Evolutionary conservation across 2,113 vertebrate genomes (phyloP).

Genomic region (Corythaeola cristata): DNA sequence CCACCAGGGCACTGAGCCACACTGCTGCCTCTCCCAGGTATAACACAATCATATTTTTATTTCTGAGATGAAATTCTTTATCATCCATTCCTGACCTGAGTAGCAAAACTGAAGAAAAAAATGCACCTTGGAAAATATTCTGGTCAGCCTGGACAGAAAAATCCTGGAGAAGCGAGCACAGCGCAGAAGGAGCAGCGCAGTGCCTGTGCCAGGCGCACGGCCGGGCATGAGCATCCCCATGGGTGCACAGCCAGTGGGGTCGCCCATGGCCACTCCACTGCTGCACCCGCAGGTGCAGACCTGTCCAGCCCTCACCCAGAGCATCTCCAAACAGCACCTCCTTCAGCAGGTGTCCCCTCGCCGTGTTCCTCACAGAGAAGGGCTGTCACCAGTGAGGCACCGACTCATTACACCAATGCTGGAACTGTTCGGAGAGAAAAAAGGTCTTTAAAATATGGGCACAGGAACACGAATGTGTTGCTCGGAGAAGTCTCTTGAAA

Average conservation of each 20-base stretch:
- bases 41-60: too few relatives aligned
- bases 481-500: not conserved
- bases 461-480: fast-evolving
- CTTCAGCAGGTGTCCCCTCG: fast-evolving
- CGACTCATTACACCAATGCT: fast-evolving
- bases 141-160: not conserved
- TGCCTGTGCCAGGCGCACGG: not conserved
- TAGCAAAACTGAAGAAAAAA: too few relatives aligned
- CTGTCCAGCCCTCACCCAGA: fast-evolving
- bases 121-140: not conserved
- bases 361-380: fast-evolving
- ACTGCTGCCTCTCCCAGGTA: too few relatives aligned
- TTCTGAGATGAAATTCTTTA: too few relatives aligned
- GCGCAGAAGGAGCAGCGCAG: fast-evolving
- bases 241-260: not conserved
- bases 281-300: not conserved
- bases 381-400: fast-evolving
- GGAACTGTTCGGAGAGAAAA: not conserved
- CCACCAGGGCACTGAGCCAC: too few relatives aligned
- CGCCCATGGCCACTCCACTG: fast-evolving
- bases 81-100: too few relatives aligned
- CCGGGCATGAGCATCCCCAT: not conserved
- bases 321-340: fast-evolving
- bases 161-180: not conserved
- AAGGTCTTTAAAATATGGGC: not conserved